Evolutionary conservation across 2,113 vertebrate species (phyloP).

Genomic region (Pluvialis apricaria): DNA sequence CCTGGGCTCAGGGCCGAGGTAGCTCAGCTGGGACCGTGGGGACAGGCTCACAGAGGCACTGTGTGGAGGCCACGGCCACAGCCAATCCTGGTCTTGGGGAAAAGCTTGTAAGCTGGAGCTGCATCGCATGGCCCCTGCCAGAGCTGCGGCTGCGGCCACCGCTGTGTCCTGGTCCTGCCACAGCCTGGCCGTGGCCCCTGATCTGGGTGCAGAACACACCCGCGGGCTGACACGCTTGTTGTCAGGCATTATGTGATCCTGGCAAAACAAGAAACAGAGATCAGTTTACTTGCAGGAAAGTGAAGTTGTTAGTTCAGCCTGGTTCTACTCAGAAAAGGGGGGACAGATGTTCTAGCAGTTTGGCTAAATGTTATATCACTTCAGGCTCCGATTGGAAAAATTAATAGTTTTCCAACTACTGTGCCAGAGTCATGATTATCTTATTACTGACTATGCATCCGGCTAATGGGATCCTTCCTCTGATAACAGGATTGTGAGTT

Average conservation of each 20-base stretch:
- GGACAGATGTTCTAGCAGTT: constrained; percentile 74
- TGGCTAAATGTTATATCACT: constrained; percentile 74
- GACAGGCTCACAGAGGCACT: neutral
- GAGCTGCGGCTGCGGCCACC: neutral
- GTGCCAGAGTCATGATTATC: constrained; percentile 76
- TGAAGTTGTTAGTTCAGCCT: neutral
- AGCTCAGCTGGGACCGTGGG: neutral
- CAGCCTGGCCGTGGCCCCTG: neutral
- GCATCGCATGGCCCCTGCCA: neutral
- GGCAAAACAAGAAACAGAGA: constrained; percentile 69
- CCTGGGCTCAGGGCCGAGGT: neutral
- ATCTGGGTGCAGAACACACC: accelerated
- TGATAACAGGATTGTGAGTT: constrained; percentile 45
- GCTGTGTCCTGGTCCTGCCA: accelerated
- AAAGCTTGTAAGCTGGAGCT: neutral
- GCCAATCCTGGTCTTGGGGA: neutral
- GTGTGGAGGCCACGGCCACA: neutral
- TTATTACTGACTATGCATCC: constrained; percentile 61
- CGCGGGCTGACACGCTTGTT: accelerated
- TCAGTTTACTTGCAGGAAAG: constrained; percentile 60
- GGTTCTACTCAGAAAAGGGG: constrained; percentile 72
- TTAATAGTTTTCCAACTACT: constrained; percentile 70
- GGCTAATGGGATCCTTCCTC: constrained; percentile 73
- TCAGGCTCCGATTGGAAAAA: constrained; percentile 72
- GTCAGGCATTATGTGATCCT: constrained; percentile 70